These are phyloP conservation scores for Ptychochromis oligacanthus DNA, from an alignment of 2,113 vertebrate species.

Conservation along the genomic window DNA sequence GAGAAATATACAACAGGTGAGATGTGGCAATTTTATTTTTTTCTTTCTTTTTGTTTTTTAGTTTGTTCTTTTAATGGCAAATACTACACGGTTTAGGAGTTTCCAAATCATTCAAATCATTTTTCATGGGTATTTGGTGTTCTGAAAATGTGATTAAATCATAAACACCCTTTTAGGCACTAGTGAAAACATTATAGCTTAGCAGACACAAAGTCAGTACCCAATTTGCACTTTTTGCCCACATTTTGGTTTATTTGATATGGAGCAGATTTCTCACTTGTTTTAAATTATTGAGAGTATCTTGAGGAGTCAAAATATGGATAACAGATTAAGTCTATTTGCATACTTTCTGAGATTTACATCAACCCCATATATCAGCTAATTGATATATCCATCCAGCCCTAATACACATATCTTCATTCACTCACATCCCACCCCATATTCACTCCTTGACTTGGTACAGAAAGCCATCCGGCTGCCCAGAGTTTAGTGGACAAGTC, in stretches of 20 bases:
- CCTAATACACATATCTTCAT: background rate
- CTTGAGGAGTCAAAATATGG: background rate
- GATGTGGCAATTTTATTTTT: background rate
- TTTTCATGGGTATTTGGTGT: background rate
- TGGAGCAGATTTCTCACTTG: too few relatives aligned
- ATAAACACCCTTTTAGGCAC: background rate
- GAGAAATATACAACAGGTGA: background rate
- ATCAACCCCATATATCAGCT: background rate
- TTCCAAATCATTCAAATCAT: background rate
- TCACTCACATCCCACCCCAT: background rate
- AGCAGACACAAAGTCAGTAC: background rate
- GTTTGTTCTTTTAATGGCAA: background rate
- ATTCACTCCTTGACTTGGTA: constrained; percentile 22
- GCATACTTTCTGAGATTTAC: background rate
- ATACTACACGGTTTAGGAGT: background rate
- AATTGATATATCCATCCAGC: background rate
- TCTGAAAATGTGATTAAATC: background rate
- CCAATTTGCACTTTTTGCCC: background rate
- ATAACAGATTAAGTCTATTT: background rate
- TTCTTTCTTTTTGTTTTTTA: background rate
- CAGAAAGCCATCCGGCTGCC: constrained; percentile 46
- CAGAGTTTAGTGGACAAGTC: constrained; percentile 51
- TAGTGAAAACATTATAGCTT: background rate
- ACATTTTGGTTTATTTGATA: background rate
- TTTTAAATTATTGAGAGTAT: background rate